Percentiles rank a stretch among this genome's conserved stretches.
Conservation (phyloP, 2,888 invertebrate species). For the Eupithecia insigniata region DNA sequence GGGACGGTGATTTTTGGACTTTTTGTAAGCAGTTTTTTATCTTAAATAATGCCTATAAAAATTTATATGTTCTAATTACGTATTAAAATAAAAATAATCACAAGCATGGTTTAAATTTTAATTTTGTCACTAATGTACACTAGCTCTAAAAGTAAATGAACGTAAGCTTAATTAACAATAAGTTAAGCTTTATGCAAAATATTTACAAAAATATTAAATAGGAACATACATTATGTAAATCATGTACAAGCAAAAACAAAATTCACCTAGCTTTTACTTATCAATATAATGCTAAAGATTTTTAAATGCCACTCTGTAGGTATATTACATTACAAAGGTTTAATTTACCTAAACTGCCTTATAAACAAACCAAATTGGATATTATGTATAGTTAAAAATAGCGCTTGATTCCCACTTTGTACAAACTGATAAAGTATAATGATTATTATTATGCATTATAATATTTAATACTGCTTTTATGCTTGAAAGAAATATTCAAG, state of each 20-base stretch:
- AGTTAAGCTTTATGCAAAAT: background rate
- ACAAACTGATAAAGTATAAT: conserved; percentile 8
- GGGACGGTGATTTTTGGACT: background rate
- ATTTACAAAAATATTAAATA: conserved; percentile 29
- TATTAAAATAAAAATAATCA: conserved; percentile 17
- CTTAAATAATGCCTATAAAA: background rate
- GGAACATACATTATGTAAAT: conserved; percentile 22
- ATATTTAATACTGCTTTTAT: background rate
- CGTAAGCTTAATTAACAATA: background rate
- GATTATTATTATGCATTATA: background rate
- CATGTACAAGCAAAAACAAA: conserved; percentile 16
- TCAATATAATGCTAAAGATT: background rate
- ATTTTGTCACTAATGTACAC: conserved; percentile 19
- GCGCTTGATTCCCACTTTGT: conserved; percentile 36
- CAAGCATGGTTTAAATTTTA: conserved; percentile 1
- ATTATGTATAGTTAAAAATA: conserved; percentile 11
- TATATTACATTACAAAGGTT: background rate
- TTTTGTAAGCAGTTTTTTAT: background rate
- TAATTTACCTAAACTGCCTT: background rate
- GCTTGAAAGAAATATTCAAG: background rate
- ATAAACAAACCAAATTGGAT: background rate
- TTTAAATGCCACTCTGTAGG: conserved; percentile 17
- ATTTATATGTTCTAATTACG: no score
- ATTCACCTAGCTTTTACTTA: background rate
- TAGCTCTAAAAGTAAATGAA: conserved; percentile 2